Evolutionary conservation across 37 sponge, comb jelly and placozoan species (phyloP).

Genomic region (Ephydatia muelleri): DNA sequence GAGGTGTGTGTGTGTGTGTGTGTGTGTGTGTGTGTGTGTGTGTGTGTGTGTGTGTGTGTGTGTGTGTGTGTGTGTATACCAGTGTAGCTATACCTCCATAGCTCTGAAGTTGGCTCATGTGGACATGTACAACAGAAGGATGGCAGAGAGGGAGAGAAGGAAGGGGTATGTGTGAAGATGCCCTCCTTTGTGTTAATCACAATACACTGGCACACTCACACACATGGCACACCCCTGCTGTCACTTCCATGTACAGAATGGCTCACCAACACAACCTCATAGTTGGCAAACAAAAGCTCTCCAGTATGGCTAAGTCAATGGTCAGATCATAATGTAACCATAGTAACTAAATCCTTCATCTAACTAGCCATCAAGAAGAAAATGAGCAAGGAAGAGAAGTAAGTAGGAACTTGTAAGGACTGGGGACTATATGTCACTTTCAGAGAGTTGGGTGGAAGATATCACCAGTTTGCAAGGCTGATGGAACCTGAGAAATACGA

Average conservation of each 20-base stretch:
- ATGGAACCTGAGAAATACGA: conserved; percentile 65
- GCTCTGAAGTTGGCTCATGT: conserved; percentile 78
- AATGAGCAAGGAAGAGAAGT: conserved; percentile 67
- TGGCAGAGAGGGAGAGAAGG: conserved; percentile 70
- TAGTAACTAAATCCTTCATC: not conserved
- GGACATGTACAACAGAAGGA: conserved; percentile 72
- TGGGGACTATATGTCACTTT: not conserved
- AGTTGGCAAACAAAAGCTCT: conserved; percentile 63
- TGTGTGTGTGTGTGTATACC: no score
- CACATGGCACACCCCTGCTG: not conserved
- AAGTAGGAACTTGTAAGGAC: not conserved
- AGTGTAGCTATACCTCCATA: not conserved
- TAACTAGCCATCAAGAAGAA: conserved; percentile 58
- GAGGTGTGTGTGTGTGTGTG: no score
- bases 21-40: conserved; percentile 21
- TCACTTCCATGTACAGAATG: conserved; percentile 25
- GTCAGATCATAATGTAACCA: not conserved
- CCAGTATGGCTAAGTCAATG: conserved; percentile 45
- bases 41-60: conserved; percentile 8
- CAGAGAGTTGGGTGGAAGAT: conserved; percentile 65
- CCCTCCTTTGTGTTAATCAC: not conserved
- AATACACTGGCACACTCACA: not conserved
- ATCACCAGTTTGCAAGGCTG: conserved; percentile 61
- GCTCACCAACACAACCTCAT: conserved; percentile 59
- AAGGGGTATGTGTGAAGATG: conserved; percentile 32